A percentile compares a stretch with the other conserved stretches of the same genome.
Conservation (phyloP, 2,888 invertebrate genomes). For the Eupithecia dodoneata region DNA sequence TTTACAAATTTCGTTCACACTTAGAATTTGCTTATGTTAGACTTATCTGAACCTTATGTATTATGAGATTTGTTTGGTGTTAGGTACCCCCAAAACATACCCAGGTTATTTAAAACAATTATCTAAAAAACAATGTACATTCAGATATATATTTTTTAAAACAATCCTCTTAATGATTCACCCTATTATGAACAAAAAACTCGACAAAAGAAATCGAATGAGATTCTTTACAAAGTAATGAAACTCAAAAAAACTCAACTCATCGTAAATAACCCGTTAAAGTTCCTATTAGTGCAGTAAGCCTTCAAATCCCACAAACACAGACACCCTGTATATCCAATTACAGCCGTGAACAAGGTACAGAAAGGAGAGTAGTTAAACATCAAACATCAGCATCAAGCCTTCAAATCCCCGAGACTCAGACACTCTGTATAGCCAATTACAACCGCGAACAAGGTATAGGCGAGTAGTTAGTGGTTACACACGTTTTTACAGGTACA, state of each 20-base stretch:
- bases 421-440: constrained; percentile 15
- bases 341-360: constrained; percentile 25
- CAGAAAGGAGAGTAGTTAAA: not conserved
- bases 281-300: not conserved
- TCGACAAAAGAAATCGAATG: not conserved
- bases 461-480: constrained; percentile 12
- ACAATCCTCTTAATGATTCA: not conserved
- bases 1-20: no score
- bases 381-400: no score
- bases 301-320: not conserved
- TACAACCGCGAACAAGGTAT: constrained; percentile 25
- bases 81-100: no score
- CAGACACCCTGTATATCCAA: constrained; percentile 14
- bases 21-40: no score
- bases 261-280: not conserved
- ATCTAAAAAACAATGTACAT: no score
- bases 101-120: no score
- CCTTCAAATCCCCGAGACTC: not conserved
- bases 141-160: not conserved
- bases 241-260: not conserved
- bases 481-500: constrained; percentile 38
- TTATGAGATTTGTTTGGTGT: no score
- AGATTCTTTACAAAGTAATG: not conserved
- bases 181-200: not conserved
- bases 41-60: no score